These are phyloP conservation scores for Aphelinus atriplicis DNA, from an alignment of 1,140 invertebrate species.

Conservation along the genomic window DNA sequence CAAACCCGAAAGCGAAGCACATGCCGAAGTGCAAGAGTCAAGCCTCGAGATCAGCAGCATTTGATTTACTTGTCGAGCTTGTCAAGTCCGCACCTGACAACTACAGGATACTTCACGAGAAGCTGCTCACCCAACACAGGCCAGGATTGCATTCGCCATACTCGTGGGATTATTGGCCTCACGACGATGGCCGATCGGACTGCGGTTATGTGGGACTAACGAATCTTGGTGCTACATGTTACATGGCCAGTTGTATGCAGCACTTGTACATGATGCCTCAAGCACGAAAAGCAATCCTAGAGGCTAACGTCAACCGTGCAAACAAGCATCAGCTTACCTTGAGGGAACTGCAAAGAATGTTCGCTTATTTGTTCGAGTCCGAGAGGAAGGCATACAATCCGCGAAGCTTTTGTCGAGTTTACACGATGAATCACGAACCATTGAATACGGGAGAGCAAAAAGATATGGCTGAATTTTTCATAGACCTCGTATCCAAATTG, in stretches of 20 bases:
- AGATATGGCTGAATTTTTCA: slow-evolving; percentile 98
- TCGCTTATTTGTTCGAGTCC: slow-evolving; percentile 92
- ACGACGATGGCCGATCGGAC: slow-evolving; percentile 91
- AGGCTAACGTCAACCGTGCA: slow-evolving; percentile 72
- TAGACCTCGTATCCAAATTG: slow-evolving; percentile 93
- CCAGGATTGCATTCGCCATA: slow-evolving; percentile 86
- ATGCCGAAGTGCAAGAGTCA: slow-evolving; percentile 94
- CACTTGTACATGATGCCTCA: slow-evolving; percentile 97
- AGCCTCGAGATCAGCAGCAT: slow-evolving; percentile 86
- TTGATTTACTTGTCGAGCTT: slow-evolving; percentile 89
- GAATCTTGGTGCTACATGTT: slow-evolving; percentile 95
- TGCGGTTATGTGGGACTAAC: slow-evolving; percentile 95
- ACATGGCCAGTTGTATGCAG: slow-evolving; percentile 97
- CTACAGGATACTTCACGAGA: slow-evolving; percentile 83
- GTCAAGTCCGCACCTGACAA: slow-evolving; percentile 86
- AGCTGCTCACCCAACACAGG: slow-evolving; percentile 85
- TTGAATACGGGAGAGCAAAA: slow-evolving; percentile 97
- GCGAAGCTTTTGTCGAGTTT: slow-evolving; percentile 93
- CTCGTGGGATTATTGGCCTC: slow-evolving; percentile 97
- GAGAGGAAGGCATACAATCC: slow-evolving; percentile 96
- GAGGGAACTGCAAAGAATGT: slow-evolving; percentile 91
- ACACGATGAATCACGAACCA: slow-evolving; percentile 96
- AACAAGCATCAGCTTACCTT: slow-evolving; percentile 85
- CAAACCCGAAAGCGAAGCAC: slow-evolving; percentile 83
- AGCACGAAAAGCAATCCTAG: slow-evolving; percentile 83